Evolutionary conservation across 2,888 invertebrate species (phyloP), one percentile per base, ranked within the genome.

Genomic region (Eupithecia pulchellata): DNA sequence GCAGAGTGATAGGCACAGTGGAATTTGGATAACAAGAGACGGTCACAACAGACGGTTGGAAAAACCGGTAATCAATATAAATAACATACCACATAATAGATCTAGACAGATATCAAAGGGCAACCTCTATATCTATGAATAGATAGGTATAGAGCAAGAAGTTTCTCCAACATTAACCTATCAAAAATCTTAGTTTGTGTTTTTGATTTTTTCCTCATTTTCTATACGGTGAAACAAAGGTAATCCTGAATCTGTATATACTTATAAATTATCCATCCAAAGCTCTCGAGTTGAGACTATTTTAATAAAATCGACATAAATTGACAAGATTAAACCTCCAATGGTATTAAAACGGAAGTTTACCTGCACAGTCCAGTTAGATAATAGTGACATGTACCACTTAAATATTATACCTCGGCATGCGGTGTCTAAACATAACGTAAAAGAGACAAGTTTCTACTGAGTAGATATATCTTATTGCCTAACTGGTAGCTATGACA

Each of bases 221-320:
- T 4, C 25, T 13, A n/a, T 25, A 52, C 4, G 25, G 13, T 25
- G 52, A n/a, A n/a, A n/a, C n/a, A n/a, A n/a, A n/a, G n/a, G 5
- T 25, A 25, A 11, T 52, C 25, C 25, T 25, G 52, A 25, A 25
- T 25, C 20, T 25, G 11, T 20, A 25, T 13, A 1, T 17, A 47
- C 25, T 25, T 52, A 29, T 57, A 57, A 57, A 29, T 29, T 17
- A 17, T 17, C 57, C 29, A 4, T 29, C 14, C 14, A 14, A 57
- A 17, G 29, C 6, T 57, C 17, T 20, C 2, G 52, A 52, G 52
- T 25, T 1, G 52, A 25, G 52, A 4, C 11, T 11, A 52, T 25
- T 68, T 72, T 73, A 75, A 77, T 78, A 75, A 76, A 78, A 76
- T 75, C 66, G 69, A 69, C 72, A 77, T 78, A 74, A 78, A 72